phyloP scores from a whole-genome alignment of 1,140 invertebrate species.

The Caenorhabditis latens region DNA sequence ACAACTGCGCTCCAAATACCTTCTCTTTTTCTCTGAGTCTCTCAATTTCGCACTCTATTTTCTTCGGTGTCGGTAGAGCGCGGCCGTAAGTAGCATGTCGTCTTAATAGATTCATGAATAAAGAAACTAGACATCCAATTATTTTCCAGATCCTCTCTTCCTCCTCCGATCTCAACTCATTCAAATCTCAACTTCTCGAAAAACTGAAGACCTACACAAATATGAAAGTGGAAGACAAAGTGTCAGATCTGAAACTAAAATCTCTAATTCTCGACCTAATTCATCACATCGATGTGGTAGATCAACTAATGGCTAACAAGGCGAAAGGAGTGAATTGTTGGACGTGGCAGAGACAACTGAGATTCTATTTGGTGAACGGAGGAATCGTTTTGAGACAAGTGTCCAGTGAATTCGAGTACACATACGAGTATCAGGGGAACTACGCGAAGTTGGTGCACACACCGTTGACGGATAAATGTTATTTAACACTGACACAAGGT shows the following conservation, averaged over 20 bases:
- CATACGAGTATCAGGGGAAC: conserved; percentile 82
- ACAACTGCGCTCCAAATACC: neutral
- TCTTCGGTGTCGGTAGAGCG: too few relatives aligned
- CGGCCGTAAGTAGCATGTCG: too few relatives aligned
- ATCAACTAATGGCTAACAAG: conserved; percentile 84
- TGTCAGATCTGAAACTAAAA: conserved; percentile 78
- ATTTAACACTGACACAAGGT: conserved; percentile 97
- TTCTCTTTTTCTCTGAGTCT: too few relatives aligned
- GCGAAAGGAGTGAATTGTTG: conserved; percentile 84
- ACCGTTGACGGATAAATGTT: conserved; percentile 96
- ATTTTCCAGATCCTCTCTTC: conserved; percentile 77
- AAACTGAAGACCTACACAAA: conserved; percentile 83
- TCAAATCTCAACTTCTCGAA: conserved; percentile 52
- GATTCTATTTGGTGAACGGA: conserved; percentile 80
- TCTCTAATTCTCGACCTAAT: conserved; percentile 92
- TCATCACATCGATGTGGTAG: conserved; percentile 88
- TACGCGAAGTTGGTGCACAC: conserved; percentile 92
- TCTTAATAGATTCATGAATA: too few relatives aligned
- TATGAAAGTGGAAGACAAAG: conserved; percentile 76
- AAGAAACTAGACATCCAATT: neutral
- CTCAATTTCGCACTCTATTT: too few relatives aligned
- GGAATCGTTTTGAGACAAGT: conserved; percentile 80
- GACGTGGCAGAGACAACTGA: conserved; percentile 95
- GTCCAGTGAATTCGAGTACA: conserved; percentile 87
- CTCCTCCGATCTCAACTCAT: neutral